Base-by-base conservation (phyloP, 2,797 vertebrate genomes). In the Sardinella longiceps region DNA sequence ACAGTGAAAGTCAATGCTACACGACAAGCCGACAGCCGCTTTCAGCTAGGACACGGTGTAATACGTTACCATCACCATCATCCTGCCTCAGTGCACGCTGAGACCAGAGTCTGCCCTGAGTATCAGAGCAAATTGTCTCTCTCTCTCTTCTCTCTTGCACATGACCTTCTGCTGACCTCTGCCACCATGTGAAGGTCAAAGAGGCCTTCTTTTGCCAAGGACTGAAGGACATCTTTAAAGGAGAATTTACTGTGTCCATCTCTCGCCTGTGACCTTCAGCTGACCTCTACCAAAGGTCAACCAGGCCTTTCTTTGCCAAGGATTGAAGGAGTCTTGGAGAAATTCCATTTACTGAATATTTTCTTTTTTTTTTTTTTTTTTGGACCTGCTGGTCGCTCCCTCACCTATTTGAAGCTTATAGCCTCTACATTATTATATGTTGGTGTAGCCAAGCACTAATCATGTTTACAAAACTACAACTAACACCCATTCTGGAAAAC, bases 181-280 rank as follows among this genome's bases (percentile, higher is more conserved):
- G 56, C 56, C 56, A 60, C n/a, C 56, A 60, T n/a, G n/a, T 60
- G 56, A 60, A 60, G 56, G 56, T 60, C 56, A 60, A 60, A n/a
- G n/a, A n/a, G n/a, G 56, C 23, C 56, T 60, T 60, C n/a, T 60
- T 60, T 25, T 25, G n/a, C 56, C n/a, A 60, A 60, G 56, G 56
- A 60, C 56, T 11, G 56, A 60, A 60, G 53, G 18, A 51, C 50
- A 18, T 51, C 18, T 51, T 20, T 51, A 20, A 51, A 51, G 51
- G 51, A 53, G 18, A 50, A 50, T 50, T 53, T 4, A 23, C 51
- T 53, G 18, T 53, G 18, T 23, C 20, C 6, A 9, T 10, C 51
- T 23, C 0, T 20, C 51, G 20, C 3, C 1, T 23, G 23, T 9
- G 56, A 60, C 56, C 56, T 60, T 60, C 56, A 60, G 56, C 7